Percentiles rank a stretch among this genome's conserved stretches.
These are phyloP conservation scores for Pinctada fucata DNA, from an alignment of 2,888 invertebrate genomes.

Conservation along the genomic window DNA sequence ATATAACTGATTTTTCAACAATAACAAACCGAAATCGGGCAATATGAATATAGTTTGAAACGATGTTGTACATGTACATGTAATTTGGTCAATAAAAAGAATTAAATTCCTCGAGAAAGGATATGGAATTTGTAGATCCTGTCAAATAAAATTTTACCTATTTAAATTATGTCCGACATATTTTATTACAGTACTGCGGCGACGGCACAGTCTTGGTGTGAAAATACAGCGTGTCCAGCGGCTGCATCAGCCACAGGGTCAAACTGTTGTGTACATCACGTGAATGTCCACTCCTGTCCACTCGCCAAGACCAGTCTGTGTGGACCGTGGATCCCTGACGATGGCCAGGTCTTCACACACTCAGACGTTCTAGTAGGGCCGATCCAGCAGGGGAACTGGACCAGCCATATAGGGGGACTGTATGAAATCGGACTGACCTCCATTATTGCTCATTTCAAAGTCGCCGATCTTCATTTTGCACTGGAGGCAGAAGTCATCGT, in stretches of 20 bases:
- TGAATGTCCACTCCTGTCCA: conserved; percentile 67
- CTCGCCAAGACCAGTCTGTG: conserved; percentile 57
- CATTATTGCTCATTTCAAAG: conserved; percentile 70
- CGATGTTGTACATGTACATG: too few relatives aligned
- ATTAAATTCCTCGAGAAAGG: too few relatives aligned
- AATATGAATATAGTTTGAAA: too few relatives aligned
- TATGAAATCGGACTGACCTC: conserved; percentile 61
- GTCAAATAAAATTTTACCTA: too few relatives aligned
- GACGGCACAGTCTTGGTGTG: conserved; percentile 65
- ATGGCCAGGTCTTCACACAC: conserved; percentile 66
- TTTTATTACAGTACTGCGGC: conserved; percentile 45
- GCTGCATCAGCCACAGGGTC: conserved; percentile 44
- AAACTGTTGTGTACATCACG: conserved; percentile 69
- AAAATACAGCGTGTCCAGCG: conserved; percentile 59
- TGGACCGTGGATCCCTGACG: conserved; percentile 70
- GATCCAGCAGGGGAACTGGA: conserved; percentile 59
- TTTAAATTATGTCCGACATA: background rate
- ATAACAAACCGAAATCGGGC: too few relatives aligned
- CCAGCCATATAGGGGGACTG: conserved; percentile 57
- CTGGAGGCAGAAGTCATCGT: conserved; percentile 58
- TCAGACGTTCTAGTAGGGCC: conserved; percentile 63
- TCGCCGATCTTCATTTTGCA: conserved; percentile 65
- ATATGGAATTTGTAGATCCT: too few relatives aligned
- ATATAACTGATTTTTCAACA: too few relatives aligned
- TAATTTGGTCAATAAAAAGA: too few relatives aligned